Evolutionary conservation across 92 coral and sea anemone genomes (phyloP), one percentile per base, ranked within the genome.

Genomic region (Umimayanthus chanpuru): DNA sequence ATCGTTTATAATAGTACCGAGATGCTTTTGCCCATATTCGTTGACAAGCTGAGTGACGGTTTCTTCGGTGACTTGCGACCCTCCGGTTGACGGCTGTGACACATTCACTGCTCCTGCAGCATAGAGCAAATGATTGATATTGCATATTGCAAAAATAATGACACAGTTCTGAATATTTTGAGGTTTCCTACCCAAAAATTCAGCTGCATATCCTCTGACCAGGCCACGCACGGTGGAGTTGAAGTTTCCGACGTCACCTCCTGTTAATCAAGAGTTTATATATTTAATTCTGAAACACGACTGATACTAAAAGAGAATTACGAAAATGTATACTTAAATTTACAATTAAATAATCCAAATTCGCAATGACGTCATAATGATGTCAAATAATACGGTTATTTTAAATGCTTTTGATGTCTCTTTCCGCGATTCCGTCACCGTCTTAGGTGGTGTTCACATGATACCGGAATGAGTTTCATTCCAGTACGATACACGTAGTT

Each of bases 1-100:
- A 11, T 53, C 14, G 14, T 53, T 53, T 72, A 30, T 29, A 4
- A 11, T 58, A 6, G 25, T 81, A 81, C 85, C 85, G 29, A 58
- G 70, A 20, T 55, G 85, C 29, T 81, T 61, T 61, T 58, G 30
- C 20, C 85, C 85, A 16, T 56, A 61, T 56, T 81, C 85, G 7
- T 61, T 61, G 85, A 81, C 85, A 56, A 81, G n/a, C 71, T 58
- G 85, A 38, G 73, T 81, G 73, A 81, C 85, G 61, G 85, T 81
- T 81, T 81, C 85, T n/a, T 8, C 61, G 43, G 85, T 81, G 25
- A 81, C 85, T 20, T 50, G 40, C 36, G 85, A 55, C 8, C 61
- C 82, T 9, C 81, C 81, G 3, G 26, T 16, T 47, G 70, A 61
- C 47, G 85, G 85, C 15, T 29, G 39, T 3, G 85, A 32, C 5